Evolutionary conservation across 2,113 vertebrate species (phyloP).

Genomic region (Terrapene triunguis): DNA sequence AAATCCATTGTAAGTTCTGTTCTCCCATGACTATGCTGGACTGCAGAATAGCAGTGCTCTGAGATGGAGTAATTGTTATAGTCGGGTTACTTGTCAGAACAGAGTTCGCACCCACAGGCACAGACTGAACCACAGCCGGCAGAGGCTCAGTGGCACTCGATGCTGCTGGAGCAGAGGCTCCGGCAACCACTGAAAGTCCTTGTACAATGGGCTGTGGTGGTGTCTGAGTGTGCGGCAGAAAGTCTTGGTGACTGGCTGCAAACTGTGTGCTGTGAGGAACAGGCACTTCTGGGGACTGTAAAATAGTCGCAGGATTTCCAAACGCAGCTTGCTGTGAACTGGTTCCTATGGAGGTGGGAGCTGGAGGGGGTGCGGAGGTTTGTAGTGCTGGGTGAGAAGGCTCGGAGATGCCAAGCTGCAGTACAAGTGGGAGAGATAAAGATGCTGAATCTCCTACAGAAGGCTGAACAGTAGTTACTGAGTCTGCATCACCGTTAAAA

Average conservation of each 20-base stretch:
- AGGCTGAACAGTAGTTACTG: constrained; percentile 75
- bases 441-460: constrained; percentile 79
- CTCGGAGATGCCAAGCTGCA: constrained; percentile 83
- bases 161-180: constrained; percentile 70
- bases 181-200: constrained; percentile 81
- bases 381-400: constrained; percentile 77
- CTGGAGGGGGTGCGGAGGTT: constrained; percentile 74
- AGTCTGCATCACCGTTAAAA: constrained; percentile 83
- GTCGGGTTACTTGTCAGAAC: constrained; percentile 82
- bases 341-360: constrained; percentile 75
- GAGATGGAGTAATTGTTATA: constrained; percentile 85
- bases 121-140: constrained; percentile 85
- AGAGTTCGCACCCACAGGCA: constrained; percentile 87
- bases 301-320: constrained; percentile 81
- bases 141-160: constrained; percentile 80
- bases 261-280: constrained; percentile 85
- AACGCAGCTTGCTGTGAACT: constrained; percentile 81
- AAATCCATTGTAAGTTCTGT: constrained; percentile 97
- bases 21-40: constrained; percentile 95
- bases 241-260: constrained; percentile 85
- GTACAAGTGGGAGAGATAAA: constrained; percentile 84
- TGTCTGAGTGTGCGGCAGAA: constrained; percentile 82
- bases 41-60: constrained; percentile 90
- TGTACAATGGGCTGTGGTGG: constrained; percentile 75
- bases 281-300: constrained; percentile 89